Conservation (phyloP, 2,797 vertebrate species). For the Chelidonichthys spinosus region DNA sequence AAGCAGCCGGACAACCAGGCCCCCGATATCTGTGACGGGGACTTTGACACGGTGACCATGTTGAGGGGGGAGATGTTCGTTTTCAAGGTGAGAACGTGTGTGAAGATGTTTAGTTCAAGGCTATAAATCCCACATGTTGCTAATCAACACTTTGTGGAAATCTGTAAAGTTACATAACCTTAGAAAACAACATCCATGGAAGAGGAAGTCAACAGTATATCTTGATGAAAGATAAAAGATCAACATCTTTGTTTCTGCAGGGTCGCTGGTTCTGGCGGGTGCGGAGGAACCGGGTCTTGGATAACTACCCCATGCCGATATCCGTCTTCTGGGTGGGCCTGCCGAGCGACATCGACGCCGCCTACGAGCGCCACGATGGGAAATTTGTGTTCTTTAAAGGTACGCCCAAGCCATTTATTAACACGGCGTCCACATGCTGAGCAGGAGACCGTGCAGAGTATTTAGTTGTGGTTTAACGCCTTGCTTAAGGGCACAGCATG, state of each 20-base stretch:
- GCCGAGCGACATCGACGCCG: constrained; percentile 92
- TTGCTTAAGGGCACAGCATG: constrained; percentile 6
- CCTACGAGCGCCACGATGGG: constrained; percentile 95
- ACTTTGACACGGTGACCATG: constrained; percentile 94
- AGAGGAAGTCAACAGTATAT: background rate
- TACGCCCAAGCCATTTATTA: constrained; percentile 52
- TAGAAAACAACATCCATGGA: background rate
- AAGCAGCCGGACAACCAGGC: constrained; percentile 85
- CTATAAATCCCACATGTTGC: background rate
- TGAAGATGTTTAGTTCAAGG: background rate
- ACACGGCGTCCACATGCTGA: background rate
- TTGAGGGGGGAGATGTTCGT: constrained; percentile 98
- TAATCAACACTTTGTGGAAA: background rate
- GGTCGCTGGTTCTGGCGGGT: constrained; percentile 99
- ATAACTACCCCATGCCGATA: constrained; percentile 98
- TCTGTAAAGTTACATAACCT: background rate
- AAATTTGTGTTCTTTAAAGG: constrained; percentile 99
- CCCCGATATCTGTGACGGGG: constrained; percentile 93
- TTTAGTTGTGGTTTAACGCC: background rate
- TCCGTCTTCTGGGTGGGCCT: constrained; percentile 97
- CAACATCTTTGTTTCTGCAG: constrained; percentile 72
- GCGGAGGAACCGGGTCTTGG: constrained; percentile 92
- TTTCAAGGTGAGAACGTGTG: constrained; percentile 89
- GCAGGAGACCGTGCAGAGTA: background rate
- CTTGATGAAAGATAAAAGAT: background rate